Percentiles rank a stretch among this genome's conserved stretches.
These are phyloP conservation scores for Camelus bactrianus DNA, from an alignment of 2,113 vertebrate species.

Conservation along the genomic window DNA sequence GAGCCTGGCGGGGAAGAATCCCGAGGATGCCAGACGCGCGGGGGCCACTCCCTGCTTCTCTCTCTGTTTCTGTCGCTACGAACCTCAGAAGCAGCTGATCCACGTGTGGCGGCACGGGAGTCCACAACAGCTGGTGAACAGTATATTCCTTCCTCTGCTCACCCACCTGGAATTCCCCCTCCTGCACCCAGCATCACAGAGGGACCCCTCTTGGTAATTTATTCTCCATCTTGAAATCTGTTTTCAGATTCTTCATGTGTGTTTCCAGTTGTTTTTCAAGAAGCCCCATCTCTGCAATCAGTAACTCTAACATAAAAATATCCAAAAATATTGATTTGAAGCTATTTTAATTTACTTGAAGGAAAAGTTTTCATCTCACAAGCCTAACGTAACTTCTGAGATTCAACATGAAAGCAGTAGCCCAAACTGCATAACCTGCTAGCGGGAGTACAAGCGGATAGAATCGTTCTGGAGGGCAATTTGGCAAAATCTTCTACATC, in stretches of 20 bases:
- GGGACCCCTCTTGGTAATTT: not conserved
- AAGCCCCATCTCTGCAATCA: conserved; percentile 25
- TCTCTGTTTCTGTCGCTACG: not conserved
- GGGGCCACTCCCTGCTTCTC: accelerated
- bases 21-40: not conserved
- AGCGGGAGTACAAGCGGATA: not conserved
- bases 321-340: not conserved
- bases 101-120: accelerated
- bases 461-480: not conserved
- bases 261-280: not conserved
- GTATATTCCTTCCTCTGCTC: accelerated
- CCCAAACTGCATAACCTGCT: not conserved
- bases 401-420: not conserved
- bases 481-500: not conserved
- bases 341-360: not conserved
- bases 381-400: not conserved
- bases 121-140: accelerated
- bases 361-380: not conserved
- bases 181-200: accelerated
- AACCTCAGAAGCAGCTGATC: not conserved
- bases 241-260: not conserved
- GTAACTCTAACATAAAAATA: not conserved
- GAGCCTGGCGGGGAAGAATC: not conserved
- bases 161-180: not conserved
- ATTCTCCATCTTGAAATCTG: not conserved